A percentile compares a stretch with the other conserved stretches of the same genome.
These are phyloP conservation scores for Silurus glanis DNA, from an alignment of 2,113 vertebrate genomes.

Conservation along the genomic window DNA sequence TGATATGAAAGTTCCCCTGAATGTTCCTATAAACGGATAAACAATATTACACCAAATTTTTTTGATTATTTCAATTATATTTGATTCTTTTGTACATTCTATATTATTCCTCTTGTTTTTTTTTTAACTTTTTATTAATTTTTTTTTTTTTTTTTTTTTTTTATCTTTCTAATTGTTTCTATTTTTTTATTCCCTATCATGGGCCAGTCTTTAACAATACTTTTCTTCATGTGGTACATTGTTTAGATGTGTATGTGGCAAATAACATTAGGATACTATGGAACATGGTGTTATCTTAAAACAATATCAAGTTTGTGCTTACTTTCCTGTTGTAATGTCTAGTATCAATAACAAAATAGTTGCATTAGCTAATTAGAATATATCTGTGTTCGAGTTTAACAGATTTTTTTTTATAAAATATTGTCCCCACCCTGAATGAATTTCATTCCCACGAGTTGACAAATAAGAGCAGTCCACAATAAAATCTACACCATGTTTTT, in stretches of 20 bases:
- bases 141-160: no score
- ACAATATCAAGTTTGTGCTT: neutral
- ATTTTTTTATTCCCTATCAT: no score
- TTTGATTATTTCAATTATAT: no score
- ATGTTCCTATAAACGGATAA: neutral
- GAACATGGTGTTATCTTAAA: neutral
- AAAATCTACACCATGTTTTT: neutral
- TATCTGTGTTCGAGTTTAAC: neutral
- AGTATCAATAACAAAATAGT: neutral
- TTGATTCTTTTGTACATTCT: no score
- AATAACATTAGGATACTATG: no score
- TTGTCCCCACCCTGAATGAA: neutral
- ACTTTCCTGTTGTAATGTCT: neutral
- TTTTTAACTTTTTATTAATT: no score
- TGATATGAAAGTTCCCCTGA: neutral
- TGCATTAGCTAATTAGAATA: neutral
- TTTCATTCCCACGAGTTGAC: neutral
- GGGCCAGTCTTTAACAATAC: no score
- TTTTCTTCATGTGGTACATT: no score
- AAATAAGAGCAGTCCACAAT: neutral
- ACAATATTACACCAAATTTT: no score
- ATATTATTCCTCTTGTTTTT: no score
- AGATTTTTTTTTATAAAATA: neutral
- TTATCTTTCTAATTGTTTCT: no score
- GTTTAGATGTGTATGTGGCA: no score